Percentiles rank a stretch among this genome's conserved stretches.
phyloP scores from a whole-genome alignment of 2,888 invertebrate species.

The Muschampia plurimacula region DNA sequence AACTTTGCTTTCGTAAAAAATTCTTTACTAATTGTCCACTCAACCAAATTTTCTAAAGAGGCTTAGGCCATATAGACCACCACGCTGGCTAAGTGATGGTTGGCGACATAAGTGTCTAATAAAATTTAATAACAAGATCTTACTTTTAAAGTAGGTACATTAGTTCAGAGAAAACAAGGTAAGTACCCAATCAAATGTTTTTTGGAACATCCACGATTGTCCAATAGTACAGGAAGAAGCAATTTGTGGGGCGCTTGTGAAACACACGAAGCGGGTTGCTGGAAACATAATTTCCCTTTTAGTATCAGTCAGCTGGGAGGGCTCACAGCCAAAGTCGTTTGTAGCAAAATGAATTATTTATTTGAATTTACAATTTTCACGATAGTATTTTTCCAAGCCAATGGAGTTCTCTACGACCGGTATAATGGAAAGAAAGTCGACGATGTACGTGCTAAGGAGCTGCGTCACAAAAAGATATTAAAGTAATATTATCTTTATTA shows the following conservation, averaged over 20 bases:
- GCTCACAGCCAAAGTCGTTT: slow-evolving; percentile 27
- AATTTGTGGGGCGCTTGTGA: slow-evolving; percentile 28
- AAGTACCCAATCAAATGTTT: slow-evolving; percentile 23
- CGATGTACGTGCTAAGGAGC: slow-evolving; percentile 52
- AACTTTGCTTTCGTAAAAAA: no score
- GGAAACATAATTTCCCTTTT: slow-evolving; percentile 40
- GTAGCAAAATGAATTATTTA: slow-evolving; percentile 55
- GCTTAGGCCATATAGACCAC: no score
- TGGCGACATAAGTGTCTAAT: not conserved
- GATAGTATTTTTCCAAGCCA: slow-evolving; percentile 51
- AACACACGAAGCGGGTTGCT: slow-evolving; percentile 33
- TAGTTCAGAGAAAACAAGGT: not conserved
- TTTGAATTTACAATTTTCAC: slow-evolving; percentile 54
- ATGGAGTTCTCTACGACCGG: slow-evolving; percentile 59
- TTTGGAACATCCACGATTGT: slow-evolving; percentile 30
- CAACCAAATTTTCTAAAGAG: no score
- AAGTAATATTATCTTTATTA: slow-evolving; percentile 48
- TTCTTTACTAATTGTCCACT: no score
- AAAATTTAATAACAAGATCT: not conserved
- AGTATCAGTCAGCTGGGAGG: slow-evolving; percentile 34
- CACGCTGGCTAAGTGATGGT: no score
- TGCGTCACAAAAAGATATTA: slow-evolving; percentile 54
- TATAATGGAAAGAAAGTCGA: slow-evolving; percentile 63
- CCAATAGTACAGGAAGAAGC: slow-evolving; percentile 34
- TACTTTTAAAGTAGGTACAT: not conserved